These are phyloP conservation scores for Melolontha melolontha DNA, from an alignment of 2,888 invertebrate genomes.

Conservation along the genomic window DNA sequence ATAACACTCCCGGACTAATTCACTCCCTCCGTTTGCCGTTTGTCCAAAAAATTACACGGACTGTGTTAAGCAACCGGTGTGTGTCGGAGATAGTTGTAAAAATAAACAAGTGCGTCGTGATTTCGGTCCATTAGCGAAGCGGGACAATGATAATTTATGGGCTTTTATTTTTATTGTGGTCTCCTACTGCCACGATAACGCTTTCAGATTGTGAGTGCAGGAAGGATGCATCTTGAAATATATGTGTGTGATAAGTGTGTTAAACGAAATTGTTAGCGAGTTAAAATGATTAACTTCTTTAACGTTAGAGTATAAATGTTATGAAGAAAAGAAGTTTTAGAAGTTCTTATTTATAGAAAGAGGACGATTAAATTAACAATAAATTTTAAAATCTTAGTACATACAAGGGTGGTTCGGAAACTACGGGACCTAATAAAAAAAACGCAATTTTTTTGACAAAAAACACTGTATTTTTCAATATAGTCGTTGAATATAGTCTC, in stretches of 20 bases:
- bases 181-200: not conserved
- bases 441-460: no score
- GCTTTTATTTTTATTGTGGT: conserved; percentile 6
- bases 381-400: no score
- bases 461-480: no score
- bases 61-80: conserved; percentile 1
- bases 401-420: no score
- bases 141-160: conserved; percentile 9
- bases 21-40: not conserved
- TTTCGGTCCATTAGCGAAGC: conserved; percentile 6
- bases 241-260: not conserved
- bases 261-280: conserved; percentile 7
- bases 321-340: not conserved
- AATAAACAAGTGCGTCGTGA: conserved; percentile 2
- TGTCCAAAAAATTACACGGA: conserved; percentile 10
- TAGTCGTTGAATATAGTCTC: no score
- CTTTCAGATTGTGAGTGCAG: conserved; percentile 2
- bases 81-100: not conserved
- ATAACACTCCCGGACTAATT: no score
- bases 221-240: not conserved
- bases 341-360: no score
- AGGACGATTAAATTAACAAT: no score
- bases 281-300: conserved; percentile 9
- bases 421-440: no score
- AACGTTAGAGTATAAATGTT: not conserved